Percentiles rank a stretch among this genome's conserved stretches.
phyloP scores from a whole-genome alignment of 2,113 vertebrate species.

The Tamias sibiricus region DNA sequence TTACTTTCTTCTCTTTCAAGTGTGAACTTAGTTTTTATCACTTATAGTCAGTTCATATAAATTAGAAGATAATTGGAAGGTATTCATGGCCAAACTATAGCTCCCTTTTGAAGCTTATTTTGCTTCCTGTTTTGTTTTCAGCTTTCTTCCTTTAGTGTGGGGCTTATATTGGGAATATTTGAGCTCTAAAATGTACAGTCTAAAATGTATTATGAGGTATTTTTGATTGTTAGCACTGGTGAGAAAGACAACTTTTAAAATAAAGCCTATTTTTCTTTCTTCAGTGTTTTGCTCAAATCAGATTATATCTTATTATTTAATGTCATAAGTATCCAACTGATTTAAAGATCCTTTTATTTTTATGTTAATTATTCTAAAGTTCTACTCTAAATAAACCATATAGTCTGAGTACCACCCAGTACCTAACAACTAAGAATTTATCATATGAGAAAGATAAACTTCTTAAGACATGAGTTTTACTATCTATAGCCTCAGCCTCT shows the following conservation, averaged over 20 bases:
- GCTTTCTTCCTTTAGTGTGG: neutral
- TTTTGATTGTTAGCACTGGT: neutral
- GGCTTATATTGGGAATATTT: neutral
- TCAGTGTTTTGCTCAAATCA: neutral
- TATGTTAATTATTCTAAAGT: neutral
- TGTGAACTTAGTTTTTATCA: neutral
- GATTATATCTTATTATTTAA: neutral
- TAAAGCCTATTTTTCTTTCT: neutral
- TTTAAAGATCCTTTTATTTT: neutral
- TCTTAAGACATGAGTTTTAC: neutral
- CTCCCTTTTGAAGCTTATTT: neutral
- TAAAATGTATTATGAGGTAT: neutral
- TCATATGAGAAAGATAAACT: neutral
- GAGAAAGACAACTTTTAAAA: neutral
- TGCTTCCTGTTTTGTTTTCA: neutral
- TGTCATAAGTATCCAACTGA: neutral
- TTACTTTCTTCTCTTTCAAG: neutral
- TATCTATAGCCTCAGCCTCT: neutral
- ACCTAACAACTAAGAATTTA: neutral
- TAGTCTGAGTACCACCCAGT: neutral
- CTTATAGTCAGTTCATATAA: neutral
- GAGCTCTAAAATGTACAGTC: neutral
- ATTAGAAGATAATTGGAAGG: neutral
- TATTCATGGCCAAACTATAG: neutral
- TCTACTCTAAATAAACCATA: neutral